Conservation (phyloP, 2,797 vertebrate genomes). For the Paramormyrops hopkinsi region DNA sequence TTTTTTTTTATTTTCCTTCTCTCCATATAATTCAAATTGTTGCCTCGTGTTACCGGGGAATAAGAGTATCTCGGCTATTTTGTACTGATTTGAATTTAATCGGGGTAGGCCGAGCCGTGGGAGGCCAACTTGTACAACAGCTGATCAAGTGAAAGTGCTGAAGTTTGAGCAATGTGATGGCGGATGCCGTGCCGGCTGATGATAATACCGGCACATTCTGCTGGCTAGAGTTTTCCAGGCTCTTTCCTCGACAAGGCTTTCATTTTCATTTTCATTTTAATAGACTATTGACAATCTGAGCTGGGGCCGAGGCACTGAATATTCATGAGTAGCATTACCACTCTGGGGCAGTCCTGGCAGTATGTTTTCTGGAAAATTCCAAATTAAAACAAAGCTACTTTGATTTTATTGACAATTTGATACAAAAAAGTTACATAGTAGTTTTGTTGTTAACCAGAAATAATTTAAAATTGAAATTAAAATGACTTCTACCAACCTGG, state of each 20-base stretch:
- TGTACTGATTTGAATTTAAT: slow-evolving; percentile 12
- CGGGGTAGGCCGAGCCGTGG: background rate
- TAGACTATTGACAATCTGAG: slow-evolving; percentile 1
- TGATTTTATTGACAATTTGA: slow-evolving; percentile 12
- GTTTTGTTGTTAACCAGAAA: slow-evolving; percentile 7
- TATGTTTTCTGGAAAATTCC: background rate
- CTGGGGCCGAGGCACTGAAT: background rate
- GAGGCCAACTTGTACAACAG: background rate
- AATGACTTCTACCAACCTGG: background rate
- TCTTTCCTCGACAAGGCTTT: slow-evolving; percentile 5
- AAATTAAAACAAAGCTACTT: slow-evolving; percentile 3
- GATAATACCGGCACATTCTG: background rate
- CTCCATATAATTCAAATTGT: slow-evolving; percentile 3
- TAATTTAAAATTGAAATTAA: background rate
- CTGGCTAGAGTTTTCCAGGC: background rate
- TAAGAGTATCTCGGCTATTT: background rate
- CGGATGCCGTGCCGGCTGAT: background rate
- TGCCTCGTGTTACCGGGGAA: background rate
- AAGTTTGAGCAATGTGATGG: slow-evolving; percentile 6
- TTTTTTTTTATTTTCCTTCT: background rate
- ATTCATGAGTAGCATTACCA: background rate
- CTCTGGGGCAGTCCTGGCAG: slow-evolving; percentile 8
- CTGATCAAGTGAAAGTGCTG: slow-evolving; percentile 9
- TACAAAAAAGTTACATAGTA: background rate
- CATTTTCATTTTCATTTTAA: slow-evolving; percentile 10